These are phyloP conservation scores for Triplophysa siluroides DNA, from an alignment of 2,113 vertebrate genomes.

Conservation along the genomic window DNA sequence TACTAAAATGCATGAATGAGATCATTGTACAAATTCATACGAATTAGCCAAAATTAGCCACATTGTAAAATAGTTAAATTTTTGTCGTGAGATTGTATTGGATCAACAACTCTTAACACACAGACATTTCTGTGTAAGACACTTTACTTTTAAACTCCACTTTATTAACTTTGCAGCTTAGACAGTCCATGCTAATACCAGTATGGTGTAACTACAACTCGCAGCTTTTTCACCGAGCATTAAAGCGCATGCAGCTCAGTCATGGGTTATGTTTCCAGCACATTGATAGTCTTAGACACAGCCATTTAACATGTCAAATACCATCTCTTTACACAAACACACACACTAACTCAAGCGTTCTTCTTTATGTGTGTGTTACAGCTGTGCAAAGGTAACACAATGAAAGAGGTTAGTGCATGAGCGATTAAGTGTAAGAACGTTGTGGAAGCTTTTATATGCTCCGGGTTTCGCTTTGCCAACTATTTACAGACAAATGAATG, in stretches of 20 bases:
- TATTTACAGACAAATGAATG: slow-evolving; percentile 75
- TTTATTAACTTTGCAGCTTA: no score
- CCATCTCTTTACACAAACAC: slow-evolving; percentile 38
- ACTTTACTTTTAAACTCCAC: no score
- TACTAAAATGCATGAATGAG: no score
- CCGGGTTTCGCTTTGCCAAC: slow-evolving; percentile 69
- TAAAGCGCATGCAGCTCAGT: not conserved
- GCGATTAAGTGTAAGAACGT: slow-evolving; percentile 46
- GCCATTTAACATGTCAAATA: slow-evolving; percentile 53
- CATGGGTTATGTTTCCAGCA: slow-evolving; percentile 8
- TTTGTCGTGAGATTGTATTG: no score
- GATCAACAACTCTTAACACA: no score
- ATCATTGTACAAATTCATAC: no score
- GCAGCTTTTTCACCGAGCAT: not conserved
- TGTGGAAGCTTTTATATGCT: slow-evolving; percentile 61
- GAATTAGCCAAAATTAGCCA: no score
- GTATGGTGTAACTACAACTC: not conserved
- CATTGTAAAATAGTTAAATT: no score
- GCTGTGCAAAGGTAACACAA: slow-evolving; percentile 35
- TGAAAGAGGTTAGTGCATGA: slow-evolving; percentile 32
- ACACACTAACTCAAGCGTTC: slow-evolving; percentile 41
- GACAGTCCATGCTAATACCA: not conserved
- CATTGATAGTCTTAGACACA: slow-evolving; percentile 42
- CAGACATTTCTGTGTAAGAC: no score
- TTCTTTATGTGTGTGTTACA: slow-evolving; percentile 10